phyloP scores from a whole-genome alignment of 2,888 invertebrate genomes.

The Apamea anceps region DNA sequence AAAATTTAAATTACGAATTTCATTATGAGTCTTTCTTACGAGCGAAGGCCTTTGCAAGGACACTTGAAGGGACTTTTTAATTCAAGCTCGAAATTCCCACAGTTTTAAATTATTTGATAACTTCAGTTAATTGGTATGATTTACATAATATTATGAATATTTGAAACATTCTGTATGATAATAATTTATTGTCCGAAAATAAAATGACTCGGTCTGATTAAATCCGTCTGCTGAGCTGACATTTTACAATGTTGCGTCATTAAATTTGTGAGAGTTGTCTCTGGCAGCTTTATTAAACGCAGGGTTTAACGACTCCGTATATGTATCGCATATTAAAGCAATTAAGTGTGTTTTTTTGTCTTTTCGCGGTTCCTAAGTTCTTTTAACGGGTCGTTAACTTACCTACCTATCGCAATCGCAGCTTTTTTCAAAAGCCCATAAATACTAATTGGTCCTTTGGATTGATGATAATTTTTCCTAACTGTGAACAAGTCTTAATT shows the following conservation, averaged over 20 bases:
- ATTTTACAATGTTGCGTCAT: slow-evolving; percentile 45
- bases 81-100: slow-evolving; percentile 6
- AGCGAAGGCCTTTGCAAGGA: slow-evolving; percentile 41
- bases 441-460: not conserved
- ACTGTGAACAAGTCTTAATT: not conserved
- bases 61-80: slow-evolving; percentile 36
- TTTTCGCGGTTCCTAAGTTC: not conserved
- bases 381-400: too few relatives aligned
- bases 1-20: slow-evolving; percentile 47
- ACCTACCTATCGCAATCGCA: not conserved
- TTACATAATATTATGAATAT: slow-evolving; percentile 27
- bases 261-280: slow-evolving; percentile 28
- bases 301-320: slow-evolving; percentile 11
- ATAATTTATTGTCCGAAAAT: slow-evolving; percentile 15
- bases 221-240: slow-evolving; percentile 32
- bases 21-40: slow-evolving; percentile 32
- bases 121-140: slow-evolving; percentile 37
- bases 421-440: not conserved
- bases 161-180: slow-evolving; percentile 12
- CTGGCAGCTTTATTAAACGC: slow-evolving; percentile 18
- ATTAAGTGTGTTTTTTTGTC: slow-evolving; percentile 7
- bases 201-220: slow-evolving; percentile 17
- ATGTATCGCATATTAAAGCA: slow-evolving; percentile 1
- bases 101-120: slow-evolving; percentile 23
- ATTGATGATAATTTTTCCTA: not conserved